Base-by-base conservation (phyloP, 2,113 vertebrate genomes). In the Zosterops pallidus region DNA sequence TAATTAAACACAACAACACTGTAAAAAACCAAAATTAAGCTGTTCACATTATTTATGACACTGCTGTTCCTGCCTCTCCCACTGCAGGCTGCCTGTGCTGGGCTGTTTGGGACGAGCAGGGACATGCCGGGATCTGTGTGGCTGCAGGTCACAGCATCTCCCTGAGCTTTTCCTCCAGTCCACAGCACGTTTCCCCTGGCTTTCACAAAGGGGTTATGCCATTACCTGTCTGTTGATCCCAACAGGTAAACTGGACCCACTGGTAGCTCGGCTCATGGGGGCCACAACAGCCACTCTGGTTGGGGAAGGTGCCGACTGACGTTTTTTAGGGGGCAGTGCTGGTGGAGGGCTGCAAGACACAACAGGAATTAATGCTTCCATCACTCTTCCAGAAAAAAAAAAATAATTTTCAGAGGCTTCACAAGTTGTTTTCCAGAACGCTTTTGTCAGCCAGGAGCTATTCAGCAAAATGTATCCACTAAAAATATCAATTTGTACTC, bases 201-300 rank as follows among this genome's bases (percentile, higher is more conserved):
- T 82, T 75, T 39, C 53, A 26, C 72, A 14, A 9, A 17, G 55
- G 15, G 4, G 3, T 65, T 37, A 22, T 4, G 28, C 57, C 84
- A 60, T 97, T 98, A 99, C 99, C 99, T 99, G 99, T 98, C 98
- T 98, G 97, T 98, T 98, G 88, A 99, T 98, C 49, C 98, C 99
- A 76, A 99, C 98, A 9, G 99, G 99, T 83, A 99, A 97, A 93
- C 98, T 99, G 97, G 99, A 99, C 53, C 99, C 99, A 25, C 98
- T 98, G 86, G 98, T 98, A 62, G 98, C 97, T 46, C 99, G 98
- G 88, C 99, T 99, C 99, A 99, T 99, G 23, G 99, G 99, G 31
- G 99, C 98, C 16, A 99, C 99, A 9, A 99, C 98, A 0, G 99
- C 99, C 67, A 99, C 99, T 24, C 99, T 98, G 12, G 99, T 99